These are phyloP conservation scores for Drosophila kambysellisi DNA, from an alignment of 2,888 invertebrate genomes.

Conservation along the genomic window DNA sequence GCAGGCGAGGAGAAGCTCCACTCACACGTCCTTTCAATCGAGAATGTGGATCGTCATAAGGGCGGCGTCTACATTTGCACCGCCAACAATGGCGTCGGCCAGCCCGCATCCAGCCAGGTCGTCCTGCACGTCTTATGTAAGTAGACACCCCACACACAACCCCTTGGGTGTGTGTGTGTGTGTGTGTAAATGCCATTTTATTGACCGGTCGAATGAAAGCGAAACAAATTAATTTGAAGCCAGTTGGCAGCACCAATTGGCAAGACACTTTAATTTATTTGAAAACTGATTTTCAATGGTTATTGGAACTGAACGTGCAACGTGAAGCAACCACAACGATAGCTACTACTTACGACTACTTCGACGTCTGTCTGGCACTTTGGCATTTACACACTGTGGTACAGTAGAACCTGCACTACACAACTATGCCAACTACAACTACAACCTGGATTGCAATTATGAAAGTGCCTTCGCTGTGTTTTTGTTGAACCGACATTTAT, in stretches of 20 bases:
- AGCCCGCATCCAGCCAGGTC: constrained; percentile 87
- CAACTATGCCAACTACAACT: constrained; percentile 1
- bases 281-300: constrained; percentile 74
- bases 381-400: constrained; percentile 27
- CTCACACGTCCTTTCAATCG: constrained; percentile 87
- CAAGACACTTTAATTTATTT: constrained; percentile 69
- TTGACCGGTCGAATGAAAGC: constrained; percentile 34
- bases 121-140: constrained; percentile 88
- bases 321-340: constrained; percentile 11
- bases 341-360: constrained; percentile 3
- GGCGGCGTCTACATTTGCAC: constrained; percentile 88
- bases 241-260: constrained; percentile 43
- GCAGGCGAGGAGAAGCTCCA: constrained; percentile 88
- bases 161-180: constrained; percentile 3
- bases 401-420: constrained; percentile 12
- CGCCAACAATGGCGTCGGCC: constrained; percentile 88
- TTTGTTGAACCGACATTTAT: constrained; percentile 62
- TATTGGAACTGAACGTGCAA: constrained; percentile 60
- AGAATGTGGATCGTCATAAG: constrained; percentile 88
- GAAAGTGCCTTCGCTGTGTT: constrained; percentile 56
- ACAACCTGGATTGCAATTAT: constrained; percentile 60
- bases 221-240: constrained; percentile 72
- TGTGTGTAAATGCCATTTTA: constrained; percentile 33
- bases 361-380: constrained; percentile 14
- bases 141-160: constrained; percentile 83